phyloP scores from a whole-genome alignment of 2,113 vertebrate genomes.

The Acrocephalus kingi region DNA sequence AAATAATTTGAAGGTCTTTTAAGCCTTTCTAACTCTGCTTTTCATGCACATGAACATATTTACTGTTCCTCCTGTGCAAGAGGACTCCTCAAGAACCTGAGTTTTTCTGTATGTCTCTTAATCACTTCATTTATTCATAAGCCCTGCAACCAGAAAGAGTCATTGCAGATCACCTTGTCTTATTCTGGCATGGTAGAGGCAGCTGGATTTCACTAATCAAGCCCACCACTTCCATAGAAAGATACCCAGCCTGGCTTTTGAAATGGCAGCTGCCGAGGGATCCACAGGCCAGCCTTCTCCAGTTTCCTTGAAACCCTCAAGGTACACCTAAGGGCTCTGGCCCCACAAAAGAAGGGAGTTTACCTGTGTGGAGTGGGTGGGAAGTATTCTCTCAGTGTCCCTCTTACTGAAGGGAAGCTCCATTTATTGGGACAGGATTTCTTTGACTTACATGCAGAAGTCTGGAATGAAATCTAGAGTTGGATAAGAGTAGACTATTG shows the following conservation, averaged over 20 bases:
- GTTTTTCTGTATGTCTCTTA: neutral
- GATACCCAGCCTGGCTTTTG: neutral
- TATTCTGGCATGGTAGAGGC: neutral
- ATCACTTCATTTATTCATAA: neutral
- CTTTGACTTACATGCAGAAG: neutral
- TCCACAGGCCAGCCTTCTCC: neutral
- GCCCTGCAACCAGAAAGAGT: neutral
- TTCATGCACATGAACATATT: neutral
- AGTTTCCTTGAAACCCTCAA: neutral
- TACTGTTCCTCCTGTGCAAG: neutral
- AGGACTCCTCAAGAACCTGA: neutral
- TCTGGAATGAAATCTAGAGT: neutral
- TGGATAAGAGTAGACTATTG: neutral
- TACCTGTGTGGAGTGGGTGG: neutral
- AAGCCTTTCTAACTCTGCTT: neutral
- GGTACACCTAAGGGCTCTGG: neutral
- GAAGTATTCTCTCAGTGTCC: neutral
- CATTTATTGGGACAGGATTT: neutral
- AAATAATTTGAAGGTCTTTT: neutral
- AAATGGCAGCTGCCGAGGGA: neutral
- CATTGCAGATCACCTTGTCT: neutral
- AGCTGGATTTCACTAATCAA: neutral
- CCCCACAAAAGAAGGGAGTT: neutral
- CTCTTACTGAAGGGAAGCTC: neutral
- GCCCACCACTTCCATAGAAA: neutral